Conservation (phyloP, 1,140 invertebrate species). For the Archivesica marissinica region DNA sequence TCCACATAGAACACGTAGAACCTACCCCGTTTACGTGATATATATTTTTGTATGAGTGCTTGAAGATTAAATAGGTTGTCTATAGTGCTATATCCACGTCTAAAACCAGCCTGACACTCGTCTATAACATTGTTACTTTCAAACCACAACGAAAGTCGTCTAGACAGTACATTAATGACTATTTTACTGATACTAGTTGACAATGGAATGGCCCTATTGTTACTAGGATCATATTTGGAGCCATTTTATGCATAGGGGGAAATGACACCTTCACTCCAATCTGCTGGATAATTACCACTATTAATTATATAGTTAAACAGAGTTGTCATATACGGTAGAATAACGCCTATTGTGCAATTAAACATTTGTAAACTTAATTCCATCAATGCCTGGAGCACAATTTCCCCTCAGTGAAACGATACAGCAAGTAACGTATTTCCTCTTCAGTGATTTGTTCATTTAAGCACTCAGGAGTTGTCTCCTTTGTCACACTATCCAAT, state of each 20-base stretch:
- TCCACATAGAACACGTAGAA: conserved; percentile 43
- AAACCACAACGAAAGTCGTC: neutral
- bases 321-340: neutral
- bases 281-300: neutral
- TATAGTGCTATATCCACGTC: conserved; percentile 6
- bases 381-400: neutral
- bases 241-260: conserved; percentile 49
- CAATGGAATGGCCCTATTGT: conserved; percentile 50
- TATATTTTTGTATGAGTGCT: conserved; percentile 46
- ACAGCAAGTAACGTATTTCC: neutral
- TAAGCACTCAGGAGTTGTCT: no score
- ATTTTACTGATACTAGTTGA: conserved; percentile 38
- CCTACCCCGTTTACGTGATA: conserved; percentile 11
- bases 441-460: conserved; percentile 35
- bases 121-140: conserved; percentile 31
- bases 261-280: conserved; percentile 44
- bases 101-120: conserved; percentile 52
- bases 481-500: no score
- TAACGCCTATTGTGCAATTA: neutral
- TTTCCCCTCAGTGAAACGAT: neutral
- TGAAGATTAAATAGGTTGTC: conserved; percentile 59
- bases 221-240: neutral
- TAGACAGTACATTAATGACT: conserved; percentile 35
- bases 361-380: neutral
- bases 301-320: neutral